These are phyloP conservation scores for Dreissena polymorpha DNA, from an alignment of 1,140 invertebrate genomes.

Conservation along the genomic window DNA sequence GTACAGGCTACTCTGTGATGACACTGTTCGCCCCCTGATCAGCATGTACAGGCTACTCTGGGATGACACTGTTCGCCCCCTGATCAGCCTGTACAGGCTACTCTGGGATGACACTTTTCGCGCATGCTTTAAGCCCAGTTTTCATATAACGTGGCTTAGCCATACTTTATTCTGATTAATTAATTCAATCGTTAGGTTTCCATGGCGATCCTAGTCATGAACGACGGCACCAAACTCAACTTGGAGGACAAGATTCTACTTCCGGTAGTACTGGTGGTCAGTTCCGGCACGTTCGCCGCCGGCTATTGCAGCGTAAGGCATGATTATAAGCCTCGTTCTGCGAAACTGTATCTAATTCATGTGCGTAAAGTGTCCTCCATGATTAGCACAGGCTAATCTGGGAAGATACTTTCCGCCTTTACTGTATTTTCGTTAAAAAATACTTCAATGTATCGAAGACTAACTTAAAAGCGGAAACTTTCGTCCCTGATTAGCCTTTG, in stretches of 20 bases:
- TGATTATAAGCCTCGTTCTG: not conserved
- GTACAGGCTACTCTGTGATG: too few species aligned
- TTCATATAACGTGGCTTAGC: too few species aligned
- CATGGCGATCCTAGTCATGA: slow-evolving; percentile 68
- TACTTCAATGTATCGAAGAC: too few species aligned
- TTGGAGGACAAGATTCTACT: slow-evolving; percentile 63
- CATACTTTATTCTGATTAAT: too few species aligned
- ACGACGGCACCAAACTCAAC: slow-evolving; percentile 38
- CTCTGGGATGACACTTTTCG: too few species aligned
- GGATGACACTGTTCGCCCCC: too few species aligned
- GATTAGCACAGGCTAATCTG: not conserved
- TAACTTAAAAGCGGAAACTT: not conserved
- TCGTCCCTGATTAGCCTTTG: not conserved
- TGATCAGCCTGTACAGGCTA: too few species aligned
- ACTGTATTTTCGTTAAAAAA: not conserved
- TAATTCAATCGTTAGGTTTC: slow-evolving; percentile 55
- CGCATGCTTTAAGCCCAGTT: too few species aligned
- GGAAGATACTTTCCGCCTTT: not conserved
- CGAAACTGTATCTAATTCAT: not conserved
- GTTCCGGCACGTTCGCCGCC: slow-evolving; percentile 63
- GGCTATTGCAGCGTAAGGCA: slow-evolving; percentile 69
- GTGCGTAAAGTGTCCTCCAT: not conserved
- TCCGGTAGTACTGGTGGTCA: slow-evolving; percentile 58
- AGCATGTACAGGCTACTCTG: too few species aligned
- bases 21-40: too few species aligned